Conservation (phyloP, 2,888 invertebrate genomes). For the Acheta domesticus region DNA sequence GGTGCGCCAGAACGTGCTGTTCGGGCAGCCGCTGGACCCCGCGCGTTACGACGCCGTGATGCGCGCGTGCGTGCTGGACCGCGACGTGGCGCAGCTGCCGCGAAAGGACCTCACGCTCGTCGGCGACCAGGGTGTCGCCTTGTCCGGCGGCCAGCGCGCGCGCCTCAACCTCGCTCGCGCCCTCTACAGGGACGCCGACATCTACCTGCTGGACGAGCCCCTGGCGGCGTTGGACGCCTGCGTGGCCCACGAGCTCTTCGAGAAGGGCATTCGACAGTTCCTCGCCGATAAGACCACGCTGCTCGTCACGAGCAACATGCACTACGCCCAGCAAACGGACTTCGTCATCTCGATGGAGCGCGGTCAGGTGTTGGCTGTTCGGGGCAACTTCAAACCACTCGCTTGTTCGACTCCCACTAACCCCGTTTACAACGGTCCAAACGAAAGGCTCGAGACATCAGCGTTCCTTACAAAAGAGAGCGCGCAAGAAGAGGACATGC, state of each 20-base stretch:
- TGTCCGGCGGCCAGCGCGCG: slow-evolving; percentile 79
- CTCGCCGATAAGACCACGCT: background rate
- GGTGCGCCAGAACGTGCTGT: slow-evolving; percentile 74
- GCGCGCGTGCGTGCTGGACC: slow-evolving; percentile 59
- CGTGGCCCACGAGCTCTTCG: background rate
- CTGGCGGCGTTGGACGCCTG: background rate
- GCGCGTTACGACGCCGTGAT: slow-evolving; percentile 53
- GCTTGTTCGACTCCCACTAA: too few relatives aligned
- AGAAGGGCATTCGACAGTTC: background rate
- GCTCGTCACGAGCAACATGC: background rate
- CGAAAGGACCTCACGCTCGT: slow-evolving; percentile 70
- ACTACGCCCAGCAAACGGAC: background rate
- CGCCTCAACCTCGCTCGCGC: slow-evolving; percentile 66
- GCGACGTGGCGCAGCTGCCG: slow-evolving; percentile 67
- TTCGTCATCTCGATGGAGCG: background rate
- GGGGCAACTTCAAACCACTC: too few relatives aligned
- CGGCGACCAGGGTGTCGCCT: slow-evolving; percentile 70
- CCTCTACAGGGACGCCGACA: slow-evolving; percentile 18
- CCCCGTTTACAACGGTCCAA: too few relatives aligned
- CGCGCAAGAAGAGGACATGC: too few relatives aligned
- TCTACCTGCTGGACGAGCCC: slow-evolving; percentile 18
- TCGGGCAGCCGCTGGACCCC: slow-evolving; percentile 62
- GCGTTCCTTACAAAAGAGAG: too few relatives aligned
- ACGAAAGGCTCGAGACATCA: too few relatives aligned
- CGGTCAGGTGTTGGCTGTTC: too few relatives aligned